Conservation (phyloP, 1,140 invertebrate genomes). For the Euschistus heros region DNA sequence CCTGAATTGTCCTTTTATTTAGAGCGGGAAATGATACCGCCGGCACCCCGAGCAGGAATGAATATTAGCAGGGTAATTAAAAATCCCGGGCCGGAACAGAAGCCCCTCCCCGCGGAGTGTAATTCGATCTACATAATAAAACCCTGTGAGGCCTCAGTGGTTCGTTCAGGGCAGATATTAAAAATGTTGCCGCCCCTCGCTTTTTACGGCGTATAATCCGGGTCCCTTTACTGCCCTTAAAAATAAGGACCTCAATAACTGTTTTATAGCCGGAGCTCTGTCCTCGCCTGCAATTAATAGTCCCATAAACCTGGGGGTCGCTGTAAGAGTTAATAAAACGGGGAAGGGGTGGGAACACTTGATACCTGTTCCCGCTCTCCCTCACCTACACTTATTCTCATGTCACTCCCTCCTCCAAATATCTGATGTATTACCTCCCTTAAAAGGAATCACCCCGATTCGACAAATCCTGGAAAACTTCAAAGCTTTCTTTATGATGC, state of each 20-base stretch:
- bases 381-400: not conserved
- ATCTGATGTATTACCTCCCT: too few species aligned
- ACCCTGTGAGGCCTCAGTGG: not conserved
- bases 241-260: conserved; percentile 17
- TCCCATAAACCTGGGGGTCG: not conserved
- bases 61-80: too few species aligned
- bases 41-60: too few species aligned
- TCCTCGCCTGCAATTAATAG: conserved; percentile 14
- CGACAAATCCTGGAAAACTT: too few species aligned
- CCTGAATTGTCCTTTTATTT: too few species aligned
- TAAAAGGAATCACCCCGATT: too few species aligned
- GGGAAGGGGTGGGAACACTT: not conserved
- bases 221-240: conserved; percentile 3
- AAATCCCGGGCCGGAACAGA: too few species aligned
- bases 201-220: conserved; percentile 15
- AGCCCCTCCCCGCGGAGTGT: not conserved
- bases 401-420: too few species aligned
- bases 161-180: conserved; percentile 1
- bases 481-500: too few species aligned
- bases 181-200: conserved; percentile 1
- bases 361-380: not conserved
- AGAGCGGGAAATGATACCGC: too few species aligned
- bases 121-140: conserved; percentile 17
- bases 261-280: not conserved
- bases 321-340: conserved; percentile 14